Percentiles rank a stretch among this genome's conserved stretches.
Conservation (phyloP, 2,113 vertebrate genomes). For the Rhabdomys dilectus region DNA sequence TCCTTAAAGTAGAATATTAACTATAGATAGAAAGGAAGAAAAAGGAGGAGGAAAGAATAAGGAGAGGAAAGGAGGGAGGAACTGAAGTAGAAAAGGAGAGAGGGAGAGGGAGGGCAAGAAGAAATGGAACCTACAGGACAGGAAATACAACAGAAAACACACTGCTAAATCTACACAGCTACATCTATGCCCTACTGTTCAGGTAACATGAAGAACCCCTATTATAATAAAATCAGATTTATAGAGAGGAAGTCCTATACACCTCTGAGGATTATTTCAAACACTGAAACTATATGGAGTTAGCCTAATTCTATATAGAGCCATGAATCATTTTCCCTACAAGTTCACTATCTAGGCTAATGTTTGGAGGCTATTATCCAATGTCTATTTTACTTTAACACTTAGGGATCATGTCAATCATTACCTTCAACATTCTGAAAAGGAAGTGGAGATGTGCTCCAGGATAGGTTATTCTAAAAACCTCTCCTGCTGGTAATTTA, state of each 20-base stretch:
- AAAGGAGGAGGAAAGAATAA: neutral
- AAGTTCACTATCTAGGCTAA: too few relatives aligned
- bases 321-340: neutral
- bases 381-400: neutral
- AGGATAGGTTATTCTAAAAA: neutral
- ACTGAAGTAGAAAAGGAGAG: neutral
- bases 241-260: neutral
- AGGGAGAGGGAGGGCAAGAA: neutral
- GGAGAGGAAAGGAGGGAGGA: neutral
- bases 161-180: neutral
- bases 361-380: neutral
- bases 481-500: neutral
- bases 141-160: neutral
- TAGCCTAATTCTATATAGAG: neutral
- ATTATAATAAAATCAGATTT: neutral
- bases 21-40: neutral
- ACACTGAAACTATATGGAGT: neutral
- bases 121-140: neutral
- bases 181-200: neutral
- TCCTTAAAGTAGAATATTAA: neutral
- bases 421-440: neutral
- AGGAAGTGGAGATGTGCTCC: neutral
- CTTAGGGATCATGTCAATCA: neutral
- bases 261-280: neutral
- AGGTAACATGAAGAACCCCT: neutral